Conservation (phyloP, 2,888 invertebrate species). For the Scaeva pyrastri region DNA sequence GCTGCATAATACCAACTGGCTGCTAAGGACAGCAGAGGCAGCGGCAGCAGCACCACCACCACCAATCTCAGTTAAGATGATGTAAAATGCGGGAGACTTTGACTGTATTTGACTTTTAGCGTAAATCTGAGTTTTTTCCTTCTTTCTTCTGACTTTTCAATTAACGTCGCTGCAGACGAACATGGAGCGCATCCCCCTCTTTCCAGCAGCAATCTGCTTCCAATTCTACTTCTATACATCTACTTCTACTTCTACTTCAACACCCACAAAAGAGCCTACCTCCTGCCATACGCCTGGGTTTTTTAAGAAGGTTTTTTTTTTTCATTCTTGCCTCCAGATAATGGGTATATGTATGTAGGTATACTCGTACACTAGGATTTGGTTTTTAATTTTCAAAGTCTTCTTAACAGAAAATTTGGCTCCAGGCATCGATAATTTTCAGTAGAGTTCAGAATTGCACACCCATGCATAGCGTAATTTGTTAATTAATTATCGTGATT, state of each 20-base stretch:
- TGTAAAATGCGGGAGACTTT: conserved; percentile 65
- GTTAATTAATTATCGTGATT: conserved; percentile 57
- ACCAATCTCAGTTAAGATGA: conserved; percentile 56
- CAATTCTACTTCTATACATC: too few relatives aligned
- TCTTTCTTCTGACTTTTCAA: conserved; percentile 63
- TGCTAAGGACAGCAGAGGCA: conserved; percentile 60
- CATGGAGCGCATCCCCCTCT: conserved; percentile 29
- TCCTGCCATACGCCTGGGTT: conserved; percentile 9
- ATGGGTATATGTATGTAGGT: not conserved
- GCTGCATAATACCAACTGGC: conserved; percentile 59
- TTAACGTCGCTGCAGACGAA: conserved; percentile 63
- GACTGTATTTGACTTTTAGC: conserved; percentile 60
- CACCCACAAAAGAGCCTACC: conserved; percentile 48
- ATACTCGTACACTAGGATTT: too few relatives aligned
- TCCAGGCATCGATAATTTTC: conserved; percentile 36
- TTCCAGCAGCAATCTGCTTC: conserved; percentile 57
- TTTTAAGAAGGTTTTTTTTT: not conserved
- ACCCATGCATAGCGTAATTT: conserved; percentile 39
- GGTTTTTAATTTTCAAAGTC: not conserved
- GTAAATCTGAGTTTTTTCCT: conserved; percentile 53
- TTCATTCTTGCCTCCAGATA: conserved; percentile 14
- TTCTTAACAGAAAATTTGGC: conserved; percentile 18
- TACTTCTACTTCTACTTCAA: conserved; percentile 64
- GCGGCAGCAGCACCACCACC: conserved; percentile 21
- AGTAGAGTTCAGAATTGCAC: conserved; percentile 46